Evolutionary conservation across 2,888 invertebrate species (phyloP).

Genomic region (Chelonus formosanus): DNA sequence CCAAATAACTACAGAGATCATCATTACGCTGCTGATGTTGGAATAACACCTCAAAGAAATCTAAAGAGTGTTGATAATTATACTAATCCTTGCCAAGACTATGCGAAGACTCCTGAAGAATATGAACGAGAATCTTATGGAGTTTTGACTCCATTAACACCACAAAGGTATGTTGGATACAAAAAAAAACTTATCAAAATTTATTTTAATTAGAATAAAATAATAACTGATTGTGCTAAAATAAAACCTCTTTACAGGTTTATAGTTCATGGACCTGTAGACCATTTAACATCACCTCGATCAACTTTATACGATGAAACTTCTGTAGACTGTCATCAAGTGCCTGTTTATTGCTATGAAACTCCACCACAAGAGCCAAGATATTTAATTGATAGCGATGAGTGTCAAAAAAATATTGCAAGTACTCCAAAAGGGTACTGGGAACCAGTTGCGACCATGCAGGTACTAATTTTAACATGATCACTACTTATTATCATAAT

Average conservation of each 20-base stretch:
- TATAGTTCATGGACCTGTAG: slow-evolving; percentile 46
- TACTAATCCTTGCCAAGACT: slow-evolving; percentile 42
- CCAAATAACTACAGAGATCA: slow-evolving; percentile 48
- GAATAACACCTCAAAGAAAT: slow-evolving; percentile 49
- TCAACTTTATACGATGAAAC: slow-evolving; percentile 56
- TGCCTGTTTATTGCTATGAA: slow-evolving; percentile 55
- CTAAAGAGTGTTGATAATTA: slow-evolving; percentile 41
- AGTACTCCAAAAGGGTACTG: slow-evolving; percentile 51
- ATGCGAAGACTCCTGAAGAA: slow-evolving; percentile 52
- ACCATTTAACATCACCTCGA: slow-evolving; percentile 50
- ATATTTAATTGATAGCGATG: slow-evolving; percentile 45
- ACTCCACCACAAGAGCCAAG: slow-evolving; percentile 56
- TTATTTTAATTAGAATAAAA: too few species aligned
- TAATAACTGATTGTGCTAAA: too few species aligned
- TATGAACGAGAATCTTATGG: slow-evolving; percentile 55
- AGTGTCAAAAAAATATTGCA: slow-evolving; percentile 38
- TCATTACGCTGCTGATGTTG: slow-evolving; percentile 47
- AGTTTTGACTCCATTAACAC: slow-evolving; percentile 54
- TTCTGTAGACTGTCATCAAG: slow-evolving; percentile 52
- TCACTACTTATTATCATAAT: neutral
- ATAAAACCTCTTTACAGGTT: slow-evolving; percentile 43
- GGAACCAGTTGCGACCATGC: slow-evolving; percentile 48
- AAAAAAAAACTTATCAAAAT: too few species aligned
- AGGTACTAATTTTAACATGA: too few species aligned
- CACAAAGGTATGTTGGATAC: slow-evolving; percentile 51